These are phyloP conservation scores for Anthophora plumipes DNA, from an alignment of 2,888 invertebrate genomes.

Conservation along the genomic window DNA sequence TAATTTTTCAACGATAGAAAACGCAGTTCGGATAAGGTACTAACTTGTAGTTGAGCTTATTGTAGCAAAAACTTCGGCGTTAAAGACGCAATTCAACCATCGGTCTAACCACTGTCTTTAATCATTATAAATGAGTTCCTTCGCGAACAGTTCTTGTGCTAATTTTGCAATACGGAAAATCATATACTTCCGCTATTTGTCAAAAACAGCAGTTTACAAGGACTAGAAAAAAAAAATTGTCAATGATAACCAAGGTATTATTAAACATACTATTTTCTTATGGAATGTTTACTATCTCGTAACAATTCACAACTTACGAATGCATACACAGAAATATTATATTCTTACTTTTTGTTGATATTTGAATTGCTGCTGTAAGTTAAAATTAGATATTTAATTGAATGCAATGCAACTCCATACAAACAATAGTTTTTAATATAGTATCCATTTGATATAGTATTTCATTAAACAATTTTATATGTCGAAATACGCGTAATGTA, in stretches of 20 bases:
- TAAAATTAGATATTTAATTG: too few relatives aligned
- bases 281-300: background rate
- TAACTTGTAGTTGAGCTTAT: background rate
- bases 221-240: too few relatives aligned
- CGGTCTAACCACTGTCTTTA: background rate
- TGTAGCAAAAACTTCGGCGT: background rate
- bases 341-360: too few relatives aligned
- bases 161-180: background rate
- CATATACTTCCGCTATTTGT: background rate
- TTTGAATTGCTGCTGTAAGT: too few relatives aligned
- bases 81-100: conserved; percentile 8
- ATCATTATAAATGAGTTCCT: background rate
- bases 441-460: too few relatives aligned
- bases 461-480: too few relatives aligned
- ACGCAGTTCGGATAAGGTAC: background rate
- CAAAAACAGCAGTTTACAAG: background rate
- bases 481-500: too few relatives aligned
- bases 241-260: background rate
- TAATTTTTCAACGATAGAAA: too few relatives aligned
- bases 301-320: too few relatives aligned
- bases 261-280: background rate
- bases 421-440: too few relatives aligned
- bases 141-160: background rate
- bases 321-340: too few relatives aligned
- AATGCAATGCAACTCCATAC: too few relatives aligned